Evolutionary conservation across 2,888 invertebrate species (phyloP).

Genomic region (Schizaphis graminum): DNA sequence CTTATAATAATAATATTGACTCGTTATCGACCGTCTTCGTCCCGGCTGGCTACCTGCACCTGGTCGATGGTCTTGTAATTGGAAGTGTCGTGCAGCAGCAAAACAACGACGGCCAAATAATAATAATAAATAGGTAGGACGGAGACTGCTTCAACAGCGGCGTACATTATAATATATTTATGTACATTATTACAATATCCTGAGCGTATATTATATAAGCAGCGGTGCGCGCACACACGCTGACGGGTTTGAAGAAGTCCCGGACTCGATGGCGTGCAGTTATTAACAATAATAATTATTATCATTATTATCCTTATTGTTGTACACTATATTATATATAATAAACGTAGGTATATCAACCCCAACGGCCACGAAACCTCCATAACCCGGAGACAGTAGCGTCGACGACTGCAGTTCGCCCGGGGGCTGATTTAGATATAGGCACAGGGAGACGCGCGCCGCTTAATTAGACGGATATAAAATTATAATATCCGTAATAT

Average conservation of each 20-base stretch:
- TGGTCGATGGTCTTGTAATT: constrained; percentile 22
- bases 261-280: constrained; percentile 35
- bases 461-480: neutral
- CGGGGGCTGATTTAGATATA: neutral
- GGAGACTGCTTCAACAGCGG: neutral
- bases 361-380: neutral
- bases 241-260: constrained; percentile 10
- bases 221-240: neutral
- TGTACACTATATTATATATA: neutral
- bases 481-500: neutral
- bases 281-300: neutral
- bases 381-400: neutral
- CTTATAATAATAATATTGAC: constrained; percentile 25
- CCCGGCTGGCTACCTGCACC: neutral
- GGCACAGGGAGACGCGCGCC: neutral
- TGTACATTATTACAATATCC: neutral
- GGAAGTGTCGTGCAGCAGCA: constrained; percentile 35
- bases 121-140: neutral
- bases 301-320: neutral
- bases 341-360: neutral
- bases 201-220: neutral
- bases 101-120: neutral
- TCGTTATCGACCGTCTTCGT: constrained; percentile 16
- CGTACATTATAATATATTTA: neutral
- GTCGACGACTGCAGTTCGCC: neutral